Evolutionary conservation across 2,113 vertebrate genomes (phyloP).

Genomic region (Pandion haliaetus): DNA sequence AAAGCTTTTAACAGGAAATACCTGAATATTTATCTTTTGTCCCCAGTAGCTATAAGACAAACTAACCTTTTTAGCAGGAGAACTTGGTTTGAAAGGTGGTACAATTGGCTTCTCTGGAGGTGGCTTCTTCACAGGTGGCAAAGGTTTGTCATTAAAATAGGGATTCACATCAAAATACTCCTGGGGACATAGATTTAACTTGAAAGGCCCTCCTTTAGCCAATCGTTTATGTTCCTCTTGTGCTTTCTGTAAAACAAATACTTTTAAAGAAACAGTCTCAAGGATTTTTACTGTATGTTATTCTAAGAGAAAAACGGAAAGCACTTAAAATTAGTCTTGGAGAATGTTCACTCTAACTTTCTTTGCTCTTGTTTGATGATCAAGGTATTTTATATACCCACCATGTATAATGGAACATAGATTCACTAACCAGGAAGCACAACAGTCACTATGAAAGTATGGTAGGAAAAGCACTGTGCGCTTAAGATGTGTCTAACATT

Average conservation of each 20-base stretch:
- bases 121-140: slow-evolving; percentile 70
- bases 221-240: slow-evolving; percentile 67
- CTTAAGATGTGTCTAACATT: neutral
- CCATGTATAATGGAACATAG: neutral
- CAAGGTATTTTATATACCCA: neutral
- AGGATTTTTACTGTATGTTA: neutral
- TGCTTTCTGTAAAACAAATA: slow-evolving; percentile 72
- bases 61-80: slow-evolving; percentile 83
- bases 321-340: neutral
- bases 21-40: neutral
- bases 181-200: slow-evolving; percentile 79
- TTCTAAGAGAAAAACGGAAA: neutral
- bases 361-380: neutral
- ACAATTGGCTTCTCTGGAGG: neutral
- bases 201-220: slow-evolving; percentile 83
- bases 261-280: neutral
- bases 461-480: neutral
- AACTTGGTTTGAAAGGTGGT: slow-evolving; percentile 83
- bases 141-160: slow-evolving; percentile 71
- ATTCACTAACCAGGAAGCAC: neutral
- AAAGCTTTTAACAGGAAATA: neutral
- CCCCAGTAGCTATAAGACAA: neutral
- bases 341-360: neutral
- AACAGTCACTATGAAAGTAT: neutral
- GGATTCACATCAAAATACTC: slow-evolving; percentile 87